Base-by-base conservation (phyloP, 2,888 invertebrate genomes). In the Barypeithes pellucidus region DNA sequence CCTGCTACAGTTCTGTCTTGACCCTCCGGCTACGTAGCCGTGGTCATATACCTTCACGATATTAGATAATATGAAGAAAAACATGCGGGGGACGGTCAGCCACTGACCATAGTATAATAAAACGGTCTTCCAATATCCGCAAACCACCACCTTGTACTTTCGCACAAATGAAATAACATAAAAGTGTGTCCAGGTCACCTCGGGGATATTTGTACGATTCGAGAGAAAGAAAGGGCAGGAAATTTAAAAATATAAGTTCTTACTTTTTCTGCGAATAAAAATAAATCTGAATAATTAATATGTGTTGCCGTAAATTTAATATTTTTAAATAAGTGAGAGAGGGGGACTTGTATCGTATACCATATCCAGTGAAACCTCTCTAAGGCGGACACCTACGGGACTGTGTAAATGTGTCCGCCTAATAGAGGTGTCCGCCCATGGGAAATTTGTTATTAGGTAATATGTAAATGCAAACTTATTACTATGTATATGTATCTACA, bases 121-220 rank as follows among this genome's bases (percentile, higher is more conserved):
- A 86, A 86, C 84, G 84, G 82, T 83, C n/a, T n/a, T n/a, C 86
- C 86, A 86, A 86, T 86, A 86, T 86, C 86, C 86, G 85, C 82
- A 79, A 78, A 78, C 80, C 79, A 79, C 71, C 76, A 73, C 75
- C 76, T 74, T 74, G 67, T 74, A 70, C 59, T 71, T 66, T 71
- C 67, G 70, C 74, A 70, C 74, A 74, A 74, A 74, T 74, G 74
- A 71, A 74, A 74, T 71, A 70, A 71, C 74, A 74, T 74, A 74
- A 74, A 74, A 74, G 74, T 74, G 74, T 74, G 74, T 61, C 74
- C 74, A 74, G 74, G 71, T 74, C 74, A 74, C 74, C 74, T 74
- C 74, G 57, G 71, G 74, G 74, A 71, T 74, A 63, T 70, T 69
- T 63, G 45, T 57, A 65, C 65, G 60, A 73, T 68, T 67, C 62